Evolutionary conservation across 2,113 vertebrate genomes (phyloP).

Genomic region (Upupa epops): DNA sequence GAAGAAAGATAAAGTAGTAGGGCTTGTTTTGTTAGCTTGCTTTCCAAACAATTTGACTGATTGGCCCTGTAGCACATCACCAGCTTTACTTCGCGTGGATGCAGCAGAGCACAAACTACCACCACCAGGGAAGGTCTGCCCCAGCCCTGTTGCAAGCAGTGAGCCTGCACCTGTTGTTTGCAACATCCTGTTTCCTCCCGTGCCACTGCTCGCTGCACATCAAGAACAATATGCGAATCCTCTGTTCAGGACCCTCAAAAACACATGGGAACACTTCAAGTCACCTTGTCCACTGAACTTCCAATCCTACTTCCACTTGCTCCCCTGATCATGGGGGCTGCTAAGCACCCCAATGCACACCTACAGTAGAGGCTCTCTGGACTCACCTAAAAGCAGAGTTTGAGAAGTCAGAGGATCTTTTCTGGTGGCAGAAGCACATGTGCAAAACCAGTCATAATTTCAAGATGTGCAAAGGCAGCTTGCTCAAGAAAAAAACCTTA

Average conservation of each 20-base stretch:
- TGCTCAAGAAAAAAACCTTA: background rate
- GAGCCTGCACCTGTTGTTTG: background rate
- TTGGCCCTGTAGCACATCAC: background rate
- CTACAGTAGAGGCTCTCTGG: background rate
- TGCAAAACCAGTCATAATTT: background rate
- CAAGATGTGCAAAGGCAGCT: background rate
- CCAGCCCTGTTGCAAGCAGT: background rate
- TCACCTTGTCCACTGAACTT: background rate
- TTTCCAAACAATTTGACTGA: background rate
- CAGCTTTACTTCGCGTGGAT: background rate
- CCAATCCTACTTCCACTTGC: background rate
- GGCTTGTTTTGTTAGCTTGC: conserved; percentile 12
- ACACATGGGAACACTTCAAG: background rate
- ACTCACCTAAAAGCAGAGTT: background rate
- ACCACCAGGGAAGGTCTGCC: background rate
- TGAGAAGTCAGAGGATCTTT: background rate
- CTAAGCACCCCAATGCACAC: background rate
- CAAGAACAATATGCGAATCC: background rate
- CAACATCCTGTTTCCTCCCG: background rate
- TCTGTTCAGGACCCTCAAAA: background rate
- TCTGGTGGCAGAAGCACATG: background rate
- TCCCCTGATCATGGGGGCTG: no score
- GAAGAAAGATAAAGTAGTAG: conserved; percentile 19
- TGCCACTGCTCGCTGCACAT: background rate
- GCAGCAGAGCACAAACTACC: background rate